phyloP scores from a whole-genome alignment of 2,113 vertebrate genomes.

The Centrocercus urophasianus region DNA sequence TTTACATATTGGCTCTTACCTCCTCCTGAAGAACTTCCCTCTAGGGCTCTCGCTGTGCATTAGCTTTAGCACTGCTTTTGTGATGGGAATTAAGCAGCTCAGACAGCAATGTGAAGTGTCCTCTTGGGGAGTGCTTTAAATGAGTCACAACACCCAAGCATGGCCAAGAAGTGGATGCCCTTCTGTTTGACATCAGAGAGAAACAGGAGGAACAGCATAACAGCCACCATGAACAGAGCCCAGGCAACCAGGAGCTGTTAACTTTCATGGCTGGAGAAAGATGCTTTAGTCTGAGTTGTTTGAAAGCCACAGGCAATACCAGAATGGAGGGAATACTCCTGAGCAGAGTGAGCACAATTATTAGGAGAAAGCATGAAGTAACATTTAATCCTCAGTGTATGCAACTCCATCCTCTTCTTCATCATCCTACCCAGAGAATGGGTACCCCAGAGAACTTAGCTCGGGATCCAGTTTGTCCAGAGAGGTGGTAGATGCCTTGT shows the following conservation, averaged over 20 bases:
- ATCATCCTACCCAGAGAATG: neutral
- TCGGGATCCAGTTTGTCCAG: neutral
- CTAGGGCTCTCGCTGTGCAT: neutral
- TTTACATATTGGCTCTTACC: neutral
- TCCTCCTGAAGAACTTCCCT: slow-evolving; percentile 1
- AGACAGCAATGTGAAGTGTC: neutral
- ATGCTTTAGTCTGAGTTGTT: neutral
- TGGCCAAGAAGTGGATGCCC: neutral
- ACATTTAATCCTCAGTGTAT: neutral
- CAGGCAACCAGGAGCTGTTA: neutral
- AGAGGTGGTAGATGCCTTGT: no score
- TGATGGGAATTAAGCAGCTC: slow-evolving; percentile 6
- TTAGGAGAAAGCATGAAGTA: neutral
- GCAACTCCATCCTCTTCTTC: neutral
- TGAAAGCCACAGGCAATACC: neutral
- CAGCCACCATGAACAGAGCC: neutral
- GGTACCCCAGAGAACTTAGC: neutral
- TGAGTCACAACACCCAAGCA: neutral
- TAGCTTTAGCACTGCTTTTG: slow-evolving; percentile 8
- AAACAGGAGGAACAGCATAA: neutral
- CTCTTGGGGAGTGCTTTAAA: neutral
- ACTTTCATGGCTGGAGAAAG: neutral
- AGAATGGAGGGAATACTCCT: neutral
- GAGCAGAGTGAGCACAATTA: neutral
- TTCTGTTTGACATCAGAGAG: neutral